Conservation (phyloP, 1,140 invertebrate genomes). For the Callitettix versicolor region DNA sequence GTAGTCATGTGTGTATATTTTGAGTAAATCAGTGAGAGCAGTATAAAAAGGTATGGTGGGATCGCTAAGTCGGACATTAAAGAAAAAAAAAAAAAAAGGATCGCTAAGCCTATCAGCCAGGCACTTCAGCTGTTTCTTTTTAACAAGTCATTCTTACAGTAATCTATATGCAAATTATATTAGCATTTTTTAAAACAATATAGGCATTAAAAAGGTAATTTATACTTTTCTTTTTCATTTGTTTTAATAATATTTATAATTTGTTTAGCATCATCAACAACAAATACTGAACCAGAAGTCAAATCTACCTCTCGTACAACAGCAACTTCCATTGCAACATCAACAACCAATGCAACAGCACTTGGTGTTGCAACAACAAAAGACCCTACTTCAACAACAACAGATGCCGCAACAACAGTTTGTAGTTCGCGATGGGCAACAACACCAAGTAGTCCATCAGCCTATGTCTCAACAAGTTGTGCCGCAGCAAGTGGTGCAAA, state of each 20-base stretch:
- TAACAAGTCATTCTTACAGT: no score
- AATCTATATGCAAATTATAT: no score
- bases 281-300: constrained; percentile 25
- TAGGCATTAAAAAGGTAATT: no score
- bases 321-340: constrained; percentile 34
- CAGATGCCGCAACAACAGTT: constrained; percentile 25
- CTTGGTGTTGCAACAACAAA: constrained; percentile 24
- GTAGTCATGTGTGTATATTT: no score
- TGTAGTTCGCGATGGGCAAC: constrained; percentile 25
- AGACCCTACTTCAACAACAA: constrained; percentile 24
- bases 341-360: constrained; percentile 37
- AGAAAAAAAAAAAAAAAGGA: no score
- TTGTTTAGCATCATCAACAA: constrained; percentile 30
- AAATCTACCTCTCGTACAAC: constrained; percentile 32
- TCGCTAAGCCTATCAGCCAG: no score
- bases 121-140: no score
- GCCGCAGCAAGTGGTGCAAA: constrained; percentile 28
- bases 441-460: constrained; percentile 34
- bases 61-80: no score
- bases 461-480: constrained; percentile 17
- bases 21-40: no score
- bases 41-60: no score
- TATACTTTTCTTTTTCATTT: constrained; percentile 13
- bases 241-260: constrained; percentile 28
- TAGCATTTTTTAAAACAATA: no score